Conservation (phyloP, 2,888 invertebrate species). For the Monochamus alternatus region DNA sequence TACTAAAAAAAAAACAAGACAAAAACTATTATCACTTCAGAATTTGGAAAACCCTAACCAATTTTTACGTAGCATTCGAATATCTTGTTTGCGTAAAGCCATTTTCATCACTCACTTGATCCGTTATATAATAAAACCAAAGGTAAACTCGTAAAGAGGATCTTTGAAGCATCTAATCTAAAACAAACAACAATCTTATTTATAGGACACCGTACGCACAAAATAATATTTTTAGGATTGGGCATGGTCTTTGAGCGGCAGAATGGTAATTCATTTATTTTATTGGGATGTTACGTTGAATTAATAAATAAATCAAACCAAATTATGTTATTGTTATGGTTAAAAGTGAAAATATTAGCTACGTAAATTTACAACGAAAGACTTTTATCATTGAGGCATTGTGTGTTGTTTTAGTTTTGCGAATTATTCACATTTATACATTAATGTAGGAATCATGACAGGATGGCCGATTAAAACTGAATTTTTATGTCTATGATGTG, state of each 20-base stretch:
- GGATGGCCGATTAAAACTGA: background rate
- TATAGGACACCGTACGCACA: conserved; percentile 23
- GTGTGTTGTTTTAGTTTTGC: conserved; percentile 23
- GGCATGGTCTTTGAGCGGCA: conserved; percentile 4
- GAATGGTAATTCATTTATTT: conserved; percentile 27
- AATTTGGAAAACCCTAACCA: too few relatives aligned
- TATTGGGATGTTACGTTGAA: conserved; percentile 22
- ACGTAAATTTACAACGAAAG: conserved; percentile 24
- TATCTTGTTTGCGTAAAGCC: background rate
- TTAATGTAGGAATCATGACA: background rate
- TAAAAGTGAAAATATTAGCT: conserved; percentile 29
- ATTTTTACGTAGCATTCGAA: background rate
- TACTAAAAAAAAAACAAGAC: too few relatives aligned
- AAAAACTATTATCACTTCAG: too few relatives aligned
- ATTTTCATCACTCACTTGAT: conserved; percentile 10
- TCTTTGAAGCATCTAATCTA: conserved; percentile 6
- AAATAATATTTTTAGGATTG: conserved; percentile 19
- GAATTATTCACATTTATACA: conserved; percentile 10
- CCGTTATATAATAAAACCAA: conserved; percentile 2
- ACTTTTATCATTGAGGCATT: conserved; percentile 27
- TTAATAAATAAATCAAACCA: conserved; percentile 31
- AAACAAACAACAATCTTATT: conserved; percentile 13
- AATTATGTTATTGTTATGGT: conserved; percentile 32
- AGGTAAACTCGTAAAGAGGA: conserved; percentile 4
- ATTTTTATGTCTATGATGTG: background rate